Percentiles rank a stretch among this genome's conserved stretches.
Evolutionary conservation across 2,113 vertebrate genomes (phyloP).

Genomic region (Eira barbara): DNA sequence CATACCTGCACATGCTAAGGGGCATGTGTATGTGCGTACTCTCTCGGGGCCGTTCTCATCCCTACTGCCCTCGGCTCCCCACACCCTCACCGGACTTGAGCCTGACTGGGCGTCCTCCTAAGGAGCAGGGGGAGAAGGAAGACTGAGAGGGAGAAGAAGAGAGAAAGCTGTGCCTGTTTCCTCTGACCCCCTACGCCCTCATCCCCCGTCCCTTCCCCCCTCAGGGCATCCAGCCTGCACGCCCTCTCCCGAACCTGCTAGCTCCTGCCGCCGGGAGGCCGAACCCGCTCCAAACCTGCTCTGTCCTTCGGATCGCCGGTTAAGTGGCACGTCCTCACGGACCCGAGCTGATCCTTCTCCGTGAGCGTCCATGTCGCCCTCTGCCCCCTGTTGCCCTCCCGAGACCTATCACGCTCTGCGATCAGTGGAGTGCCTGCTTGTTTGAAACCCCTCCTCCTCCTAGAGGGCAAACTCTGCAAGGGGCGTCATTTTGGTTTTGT

Average conservation of each 20-base stretch:
- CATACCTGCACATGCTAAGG: neutral
- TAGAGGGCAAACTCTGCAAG: neutral
- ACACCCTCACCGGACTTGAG: neutral
- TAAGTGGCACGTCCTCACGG: neutral
- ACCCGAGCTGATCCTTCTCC: neutral
- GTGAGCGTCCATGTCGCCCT: accelerated
- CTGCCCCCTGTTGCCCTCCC: accelerated
- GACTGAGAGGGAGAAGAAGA: accelerated
- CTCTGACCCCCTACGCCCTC: neutral
- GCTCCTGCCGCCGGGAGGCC: neutral
- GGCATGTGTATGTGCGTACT: accelerated
- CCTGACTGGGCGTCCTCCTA: neutral
- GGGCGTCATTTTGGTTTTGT: neutral
- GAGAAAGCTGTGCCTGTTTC: too few species aligned
- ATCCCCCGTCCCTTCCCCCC: too few species aligned
- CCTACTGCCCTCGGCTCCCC: neutral
- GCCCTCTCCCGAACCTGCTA: neutral
- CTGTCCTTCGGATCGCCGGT: neutral
- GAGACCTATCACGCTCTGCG: neutral
- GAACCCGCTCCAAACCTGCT: neutral
- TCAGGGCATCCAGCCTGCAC: neutral
- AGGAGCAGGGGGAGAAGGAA: too few species aligned
- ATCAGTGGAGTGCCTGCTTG: too few species aligned
- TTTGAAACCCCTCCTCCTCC: neutral
- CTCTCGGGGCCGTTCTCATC: neutral